Evolutionary conservation across 1,140 invertebrate species (phyloP), one percentile per base, ranked within the genome.

Genomic region (Heliconius hewitsoni): DNA sequence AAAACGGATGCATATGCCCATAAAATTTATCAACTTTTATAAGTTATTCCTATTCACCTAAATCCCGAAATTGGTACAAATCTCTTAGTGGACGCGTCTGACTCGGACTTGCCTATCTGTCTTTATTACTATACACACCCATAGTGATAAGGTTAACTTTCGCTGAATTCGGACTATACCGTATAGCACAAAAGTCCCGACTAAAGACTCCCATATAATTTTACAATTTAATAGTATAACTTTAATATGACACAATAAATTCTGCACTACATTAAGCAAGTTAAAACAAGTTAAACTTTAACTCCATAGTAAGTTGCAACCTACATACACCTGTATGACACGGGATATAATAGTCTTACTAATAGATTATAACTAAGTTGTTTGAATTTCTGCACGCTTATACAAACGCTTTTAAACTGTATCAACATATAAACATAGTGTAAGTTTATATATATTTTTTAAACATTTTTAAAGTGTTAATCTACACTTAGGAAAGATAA

Each of bases 271-370:
- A 66, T 13, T 66, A 30, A 66, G 57, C 13, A 66, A 66, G 23
- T 81, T 78, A 78, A 78, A 80, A 73, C 55, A 76, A 79, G 73
- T 80, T 74, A 42, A 66, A 66, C 23, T 27, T 27, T 66, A 66
- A 66, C 57, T 66, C 57, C 23, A 66, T 23, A 46, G 42, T 46
- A 46, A 46, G 11, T 46, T 66, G 23, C 23, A 66, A 66, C 57
- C 57, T 0, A 66, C 57, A 66, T 13, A 66, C 57, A 66, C 23
- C 23, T 66, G 57, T 66, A 66, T 66, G 57, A 66, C 57, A 66
- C 57, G 57, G 23, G 9, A 8, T 57, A 75, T 60, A 55, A 57
- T 55, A 42, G 55, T 39, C 18, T 75, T 75, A 75, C n/a, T 66
- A 75, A 75, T 75, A 75, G 74, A 75, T 75, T 75, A 75, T 66